Evolutionary conservation across 2,888 invertebrate genomes (phyloP), one percentile per base, ranked within the genome.

Genomic region (Ceraclea dissimilis): DNA sequence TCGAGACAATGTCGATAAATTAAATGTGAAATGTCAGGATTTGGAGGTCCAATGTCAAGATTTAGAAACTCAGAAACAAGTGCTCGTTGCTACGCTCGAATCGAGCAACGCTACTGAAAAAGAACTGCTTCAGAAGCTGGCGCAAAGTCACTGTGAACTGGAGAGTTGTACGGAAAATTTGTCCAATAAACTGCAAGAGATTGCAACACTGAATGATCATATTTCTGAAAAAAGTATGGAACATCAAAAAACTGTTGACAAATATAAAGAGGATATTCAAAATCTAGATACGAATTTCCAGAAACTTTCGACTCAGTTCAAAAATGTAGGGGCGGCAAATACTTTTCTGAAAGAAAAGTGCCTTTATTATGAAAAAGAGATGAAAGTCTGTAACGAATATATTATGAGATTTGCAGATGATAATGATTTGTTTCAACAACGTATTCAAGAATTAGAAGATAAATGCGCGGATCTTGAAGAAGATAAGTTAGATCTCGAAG

Each of bases 401-500:
- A 11, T 47, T 5, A 6, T 2, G 4, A 19, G 18, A 8, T 13
- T n/a, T 4, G 18, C 2, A 16, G 19, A 47, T 17, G 8, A 2
- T 19, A 47, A 17, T 13, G 5, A 18, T 17, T 5, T 47, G 6
- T 11, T 17, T 47, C 2, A 47, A 6, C 4, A 47, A 5, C 2
- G 4, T 20, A 19, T 47, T 47, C 18, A 19, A 19, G 17, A 18
- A 47, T 19, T 47, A 18, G 8, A 8, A 5, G 18, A 4, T 17
- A 47, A 49, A 49, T 65, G 18, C 59, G 63, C 44, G 51, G 58
- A 1, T 44, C 19, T 61, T 2, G 57, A 61, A 18, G 54, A 60
- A 43, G 64, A 66, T 19, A 63, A 60, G 33, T n/a, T 52, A 43
- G 61, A 61, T 13, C 18, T 39, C 4, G 39, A 39, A 18, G 54